These are phyloP conservation scores for Arenaria interpres DNA, from an alignment of 2,113 vertebrate genomes.

Conservation along the genomic window DNA sequence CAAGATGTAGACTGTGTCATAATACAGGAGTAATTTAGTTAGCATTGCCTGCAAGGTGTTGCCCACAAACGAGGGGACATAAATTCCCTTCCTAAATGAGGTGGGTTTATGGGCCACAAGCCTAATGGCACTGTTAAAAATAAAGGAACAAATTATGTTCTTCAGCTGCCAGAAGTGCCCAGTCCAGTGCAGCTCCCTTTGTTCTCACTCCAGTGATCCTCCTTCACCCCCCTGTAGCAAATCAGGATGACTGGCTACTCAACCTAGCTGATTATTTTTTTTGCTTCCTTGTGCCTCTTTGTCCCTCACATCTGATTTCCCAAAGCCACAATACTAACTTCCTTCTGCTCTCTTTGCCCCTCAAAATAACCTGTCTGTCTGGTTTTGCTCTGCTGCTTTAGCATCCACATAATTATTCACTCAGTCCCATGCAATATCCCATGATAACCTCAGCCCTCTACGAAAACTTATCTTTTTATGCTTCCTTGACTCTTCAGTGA, in stretches of 20 bases:
- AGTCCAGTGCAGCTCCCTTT: neutral
- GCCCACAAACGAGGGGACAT: neutral
- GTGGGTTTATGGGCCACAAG: neutral
- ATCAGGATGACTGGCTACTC: neutral
- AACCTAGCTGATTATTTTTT: neutral
- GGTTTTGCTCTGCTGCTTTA: neutral
- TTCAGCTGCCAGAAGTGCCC: neutral
- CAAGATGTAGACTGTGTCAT: neutral
- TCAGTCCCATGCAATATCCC: neutral
- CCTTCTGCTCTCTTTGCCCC: neutral
- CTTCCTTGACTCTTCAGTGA: neutral
- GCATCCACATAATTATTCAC: neutral
- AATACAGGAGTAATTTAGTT: neutral
- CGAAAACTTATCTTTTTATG: neutral
- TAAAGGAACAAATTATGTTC: neutral
- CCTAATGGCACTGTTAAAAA: neutral
- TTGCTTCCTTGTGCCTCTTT: neutral
- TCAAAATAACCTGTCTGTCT: neutral
- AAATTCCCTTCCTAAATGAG: neutral
- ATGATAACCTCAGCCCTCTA: neutral
- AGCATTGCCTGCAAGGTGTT: neutral
- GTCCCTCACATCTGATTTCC: neutral
- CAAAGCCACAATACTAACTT: neutral
- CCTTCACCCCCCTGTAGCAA: neutral
- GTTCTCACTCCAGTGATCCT: neutral